Conservation (phyloP, 2,113 vertebrate genomes). For the Neotoma lepida region DNA sequence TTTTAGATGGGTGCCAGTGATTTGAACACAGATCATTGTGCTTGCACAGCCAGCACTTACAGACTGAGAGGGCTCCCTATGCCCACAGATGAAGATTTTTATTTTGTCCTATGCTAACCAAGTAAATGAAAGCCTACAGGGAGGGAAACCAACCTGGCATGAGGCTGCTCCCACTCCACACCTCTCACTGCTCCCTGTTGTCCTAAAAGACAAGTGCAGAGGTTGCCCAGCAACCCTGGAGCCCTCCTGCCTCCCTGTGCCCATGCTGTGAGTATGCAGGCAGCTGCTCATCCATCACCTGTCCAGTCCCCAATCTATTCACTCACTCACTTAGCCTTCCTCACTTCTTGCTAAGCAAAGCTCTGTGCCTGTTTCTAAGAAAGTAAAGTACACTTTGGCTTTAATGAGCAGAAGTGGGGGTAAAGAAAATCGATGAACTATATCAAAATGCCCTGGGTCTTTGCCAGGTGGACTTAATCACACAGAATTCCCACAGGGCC, state of each 20-base stretch:
- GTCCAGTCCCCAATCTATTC: background rate
- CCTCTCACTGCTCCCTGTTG: background rate
- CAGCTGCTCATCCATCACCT: background rate
- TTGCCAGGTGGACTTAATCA: background rate
- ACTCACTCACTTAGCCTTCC: background rate
- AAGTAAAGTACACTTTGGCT: background rate
- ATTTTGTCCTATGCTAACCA: background rate
- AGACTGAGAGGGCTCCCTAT: background rate
- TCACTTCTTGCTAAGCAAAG: background rate
- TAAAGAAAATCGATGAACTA: background rate
- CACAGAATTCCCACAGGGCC: background rate
- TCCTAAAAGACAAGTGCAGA: background rate
- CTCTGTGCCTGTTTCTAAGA: background rate
- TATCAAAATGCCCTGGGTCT: background rate
- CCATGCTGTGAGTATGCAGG: background rate
- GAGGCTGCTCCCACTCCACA: rapidly evolving
- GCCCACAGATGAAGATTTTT: background rate
- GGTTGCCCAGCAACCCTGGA: background rate
- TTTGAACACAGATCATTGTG: background rate
- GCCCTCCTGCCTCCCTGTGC: background rate
- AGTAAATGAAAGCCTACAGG: background rate
- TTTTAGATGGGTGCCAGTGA: background rate
- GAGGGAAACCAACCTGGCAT: rapidly evolving
- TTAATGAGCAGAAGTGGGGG: background rate
- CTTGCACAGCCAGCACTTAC: background rate